phyloP scores from a whole-genome alignment of 2,888 invertebrate genomes.

The Leucophenga maculata region DNA sequence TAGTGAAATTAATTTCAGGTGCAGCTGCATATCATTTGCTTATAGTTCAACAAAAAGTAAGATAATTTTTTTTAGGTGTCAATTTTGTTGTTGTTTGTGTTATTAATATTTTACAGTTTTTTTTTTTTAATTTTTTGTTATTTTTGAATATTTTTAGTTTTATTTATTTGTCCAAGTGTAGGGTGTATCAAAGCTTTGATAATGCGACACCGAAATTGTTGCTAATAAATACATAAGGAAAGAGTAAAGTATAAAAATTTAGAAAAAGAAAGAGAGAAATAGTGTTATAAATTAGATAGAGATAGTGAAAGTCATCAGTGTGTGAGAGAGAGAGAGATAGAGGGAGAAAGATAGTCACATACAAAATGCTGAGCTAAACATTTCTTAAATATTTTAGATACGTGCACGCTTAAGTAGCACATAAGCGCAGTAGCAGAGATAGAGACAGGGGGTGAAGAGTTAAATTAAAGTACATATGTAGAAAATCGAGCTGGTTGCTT shows the following conservation, averaged over 20 bases:
- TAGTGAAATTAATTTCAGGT: constrained; percentile 21
- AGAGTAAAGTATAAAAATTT: neutral
- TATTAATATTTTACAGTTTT: constrained; percentile 9
- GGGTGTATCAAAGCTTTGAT: constrained; percentile 72
- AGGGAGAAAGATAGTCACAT: constrained; percentile 27
- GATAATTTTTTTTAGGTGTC: constrained; percentile 22
- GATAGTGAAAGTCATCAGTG: neutral
- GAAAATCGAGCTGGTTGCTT: too few relatives aligned
- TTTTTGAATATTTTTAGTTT: constrained; percentile 45
- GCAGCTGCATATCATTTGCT: constrained; percentile 30
- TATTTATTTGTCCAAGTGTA: constrained; percentile 70
- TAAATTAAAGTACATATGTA: neutral
- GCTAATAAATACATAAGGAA: constrained; percentile 58
- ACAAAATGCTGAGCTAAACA: constrained; percentile 33
- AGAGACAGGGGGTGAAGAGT: constrained; percentile 31
- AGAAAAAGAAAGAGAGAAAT: constrained; percentile 36
- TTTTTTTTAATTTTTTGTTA: neutral
- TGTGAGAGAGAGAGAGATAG: constrained; percentile 6
- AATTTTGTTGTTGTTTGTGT: constrained; percentile 21
- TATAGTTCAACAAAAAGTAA: constrained; percentile 31
- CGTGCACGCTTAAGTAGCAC: neutral
- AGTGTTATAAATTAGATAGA: constrained; percentile 15
- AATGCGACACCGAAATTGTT: constrained; percentile 72
- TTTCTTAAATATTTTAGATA: too few relatives aligned
- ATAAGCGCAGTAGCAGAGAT: constrained; percentile 1